These are phyloP conservation scores for Molothrus ater DNA, from an alignment of 2,797 vertebrate species.

Conservation along the genomic window DNA sequence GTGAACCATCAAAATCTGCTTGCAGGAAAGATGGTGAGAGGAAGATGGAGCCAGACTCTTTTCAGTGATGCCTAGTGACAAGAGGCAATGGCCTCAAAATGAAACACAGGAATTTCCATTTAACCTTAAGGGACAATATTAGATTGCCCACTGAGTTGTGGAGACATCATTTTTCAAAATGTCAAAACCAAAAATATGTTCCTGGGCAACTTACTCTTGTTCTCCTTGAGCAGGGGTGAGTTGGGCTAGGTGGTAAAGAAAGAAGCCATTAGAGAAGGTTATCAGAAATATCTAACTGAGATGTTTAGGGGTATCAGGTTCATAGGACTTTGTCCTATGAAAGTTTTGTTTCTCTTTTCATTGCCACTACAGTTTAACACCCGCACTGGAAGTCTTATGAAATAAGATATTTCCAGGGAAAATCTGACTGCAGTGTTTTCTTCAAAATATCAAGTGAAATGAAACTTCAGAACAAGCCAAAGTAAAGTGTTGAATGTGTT, in stretches of 20 bases:
- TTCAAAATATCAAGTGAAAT: neutral
- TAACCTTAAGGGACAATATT: neutral
- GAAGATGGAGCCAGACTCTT: neutral
- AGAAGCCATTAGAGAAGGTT: neutral
- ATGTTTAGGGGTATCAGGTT: neutral
- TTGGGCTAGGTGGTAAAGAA: neutral
- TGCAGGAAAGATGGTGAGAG: neutral
- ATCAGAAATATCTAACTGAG: neutral
- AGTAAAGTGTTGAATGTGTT: neutral
- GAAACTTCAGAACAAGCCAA: neutral
- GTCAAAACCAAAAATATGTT: neutral
- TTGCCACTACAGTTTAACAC: neutral
- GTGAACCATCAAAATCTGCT: rapidly evolving
- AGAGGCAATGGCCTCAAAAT: neutral
- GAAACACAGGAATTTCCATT: neutral
- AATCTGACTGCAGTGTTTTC: neutral
- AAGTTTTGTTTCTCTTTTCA: neutral
- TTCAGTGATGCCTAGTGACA: neutral
- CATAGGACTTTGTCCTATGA: neutral
- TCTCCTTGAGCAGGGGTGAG: rapidly evolving
- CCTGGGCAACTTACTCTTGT: neutral
- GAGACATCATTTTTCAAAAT: neutral
- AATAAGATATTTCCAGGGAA: neutral
- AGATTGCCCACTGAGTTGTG: neutral
- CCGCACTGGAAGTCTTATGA: neutral